Base-by-base conservation (phyloP, 2,888 invertebrate species). In the Autographa gamma region DNA sequence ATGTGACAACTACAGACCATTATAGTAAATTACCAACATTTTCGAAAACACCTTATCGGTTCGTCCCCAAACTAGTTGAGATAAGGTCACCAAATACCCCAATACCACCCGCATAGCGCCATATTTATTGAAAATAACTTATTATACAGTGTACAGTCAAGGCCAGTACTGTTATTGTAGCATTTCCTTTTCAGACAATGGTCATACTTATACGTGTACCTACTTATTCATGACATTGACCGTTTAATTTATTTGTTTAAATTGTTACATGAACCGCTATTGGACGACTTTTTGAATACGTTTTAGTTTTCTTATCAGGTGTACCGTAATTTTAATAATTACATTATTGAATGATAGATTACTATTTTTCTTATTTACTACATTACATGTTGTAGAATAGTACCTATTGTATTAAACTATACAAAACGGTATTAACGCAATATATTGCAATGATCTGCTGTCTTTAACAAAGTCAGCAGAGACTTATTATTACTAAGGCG, bases 391-490 rank as follows among this genome's bases (percentile, higher is more conserved):
- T 25, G 25, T 25, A 25, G 25, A 2, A 25, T 3, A 25, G 25
- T 25, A 25, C 25, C 3, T 41, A 76, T 60, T 63, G 13, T 59
- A 69, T 60, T 58, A 59, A 56, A 56, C 19, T 60, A 7, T 59
- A 66, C 11, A 58, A 52, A 78, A 65, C 41, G 56, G 56, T 58
- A 41, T 63, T 62, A 76, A 72, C 63, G 82, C 74, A 71, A 77
- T 16, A 41, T 68, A 64, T 58, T 75, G 86, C 81, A 89, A 87
- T 86, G 88, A 85, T 88, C 77, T 89, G 90, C 88, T 90, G 88
- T 87, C 89, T 86, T 90, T 86, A 76, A 59, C 83, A 87, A 82
- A 74, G 31, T n/a, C 41, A 25, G 60, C 52, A 25, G 54, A n/a
- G 63, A 63, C 60, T 48, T 59, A 16, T 48, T n/a, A 2, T 48